phyloP scores from a whole-genome alignment of 2,113 vertebrate genomes.

The Gulo gulo region DNA sequence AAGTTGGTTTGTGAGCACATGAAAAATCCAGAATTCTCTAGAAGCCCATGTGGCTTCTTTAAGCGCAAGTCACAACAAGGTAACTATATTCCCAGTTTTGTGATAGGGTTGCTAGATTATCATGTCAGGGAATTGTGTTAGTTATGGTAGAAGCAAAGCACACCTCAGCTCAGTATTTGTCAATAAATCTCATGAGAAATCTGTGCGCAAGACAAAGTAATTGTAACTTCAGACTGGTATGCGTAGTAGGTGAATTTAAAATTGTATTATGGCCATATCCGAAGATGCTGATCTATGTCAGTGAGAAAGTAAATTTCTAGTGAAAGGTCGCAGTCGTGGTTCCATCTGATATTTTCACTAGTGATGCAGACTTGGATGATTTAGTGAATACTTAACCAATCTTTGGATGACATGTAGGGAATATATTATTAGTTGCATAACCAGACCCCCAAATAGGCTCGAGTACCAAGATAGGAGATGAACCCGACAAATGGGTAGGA shows the following conservation, averaged over 20 bases:
- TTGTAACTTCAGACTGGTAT: background rate
- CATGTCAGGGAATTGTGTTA: constrained; percentile 52
- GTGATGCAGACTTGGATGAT: background rate
- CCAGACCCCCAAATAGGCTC: background rate
- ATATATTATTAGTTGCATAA: background rate
- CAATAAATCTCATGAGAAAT: constrained; percentile 31
- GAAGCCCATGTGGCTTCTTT: constrained; percentile 15
- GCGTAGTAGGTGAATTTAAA: background rate
- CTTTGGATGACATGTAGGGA: constrained; percentile 5
- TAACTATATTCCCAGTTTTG: constrained; percentile 20
- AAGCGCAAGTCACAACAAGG: constrained; percentile 19
- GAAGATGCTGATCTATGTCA: constrained; percentile 23
- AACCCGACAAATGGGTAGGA: background rate
- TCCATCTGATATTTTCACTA: constrained; percentile 37
- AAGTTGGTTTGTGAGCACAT: constrained; percentile 43
- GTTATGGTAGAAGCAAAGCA: constrained; percentile 3
- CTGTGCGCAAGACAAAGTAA: background rate
- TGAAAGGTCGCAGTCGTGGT: background rate
- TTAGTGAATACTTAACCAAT: background rate
- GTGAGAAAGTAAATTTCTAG: constrained; percentile 21
- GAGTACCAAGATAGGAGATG: background rate
- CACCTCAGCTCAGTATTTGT: background rate
- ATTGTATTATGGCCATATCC: background rate
- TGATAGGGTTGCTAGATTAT: constrained; percentile 32
- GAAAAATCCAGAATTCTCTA: constrained; percentile 34